These are phyloP conservation scores for Planococcus citri DNA, from an alignment of 1,140 invertebrate genomes.

Conservation along the genomic window DNA sequence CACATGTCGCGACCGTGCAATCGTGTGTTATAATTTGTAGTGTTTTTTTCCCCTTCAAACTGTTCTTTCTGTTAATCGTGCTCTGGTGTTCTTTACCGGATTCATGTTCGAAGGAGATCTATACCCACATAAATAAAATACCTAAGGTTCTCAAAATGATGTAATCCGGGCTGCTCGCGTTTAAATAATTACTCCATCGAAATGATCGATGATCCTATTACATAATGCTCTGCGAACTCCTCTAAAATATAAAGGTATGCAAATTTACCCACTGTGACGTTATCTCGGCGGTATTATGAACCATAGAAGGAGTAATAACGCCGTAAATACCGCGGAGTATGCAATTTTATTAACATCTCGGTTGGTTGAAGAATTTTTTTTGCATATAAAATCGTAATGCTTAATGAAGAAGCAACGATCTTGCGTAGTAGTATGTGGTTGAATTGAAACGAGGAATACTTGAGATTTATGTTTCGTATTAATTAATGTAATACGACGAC, in stretches of 20 bases:
- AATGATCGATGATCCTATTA: no score
- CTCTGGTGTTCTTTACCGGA: no score
- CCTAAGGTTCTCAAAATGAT: not conserved
- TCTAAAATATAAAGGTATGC: not conserved
- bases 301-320: not conserved
- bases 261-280: not conserved
- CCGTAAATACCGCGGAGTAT: not conserved
- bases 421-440: no score
- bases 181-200: no score
- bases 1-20: not conserved
- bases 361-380: no score
- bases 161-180: not conserved
- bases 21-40: not conserved
- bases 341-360: not conserved
- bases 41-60: no score
- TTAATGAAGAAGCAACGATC: no score
- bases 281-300: no score
- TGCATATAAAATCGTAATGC: no score
- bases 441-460: not conserved
- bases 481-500: conserved; percentile 8
- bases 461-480: not conserved
- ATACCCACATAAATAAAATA: no score
- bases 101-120: no score
- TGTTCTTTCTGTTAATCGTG: no score
- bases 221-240: not conserved